phyloP scores from a whole-genome alignment of 2,888 invertebrate genomes.

The Eupithecia tripunctaria region DNA sequence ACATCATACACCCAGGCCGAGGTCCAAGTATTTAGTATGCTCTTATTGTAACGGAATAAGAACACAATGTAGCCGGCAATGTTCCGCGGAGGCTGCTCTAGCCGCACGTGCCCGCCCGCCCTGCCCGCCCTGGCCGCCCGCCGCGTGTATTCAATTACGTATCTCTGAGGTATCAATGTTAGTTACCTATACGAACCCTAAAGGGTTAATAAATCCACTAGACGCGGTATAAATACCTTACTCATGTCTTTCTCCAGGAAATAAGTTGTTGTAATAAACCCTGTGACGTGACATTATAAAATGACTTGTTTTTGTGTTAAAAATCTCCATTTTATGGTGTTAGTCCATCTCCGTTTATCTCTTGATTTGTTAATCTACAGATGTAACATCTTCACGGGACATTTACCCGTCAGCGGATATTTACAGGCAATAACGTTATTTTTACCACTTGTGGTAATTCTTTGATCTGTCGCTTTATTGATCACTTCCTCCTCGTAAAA shows the following conservation, averaged over 20 bases:
- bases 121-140: not conserved
- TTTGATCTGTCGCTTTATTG: constrained; percentile 52
- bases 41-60: constrained; percentile 32
- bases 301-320: not conserved
- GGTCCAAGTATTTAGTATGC: constrained; percentile 20
- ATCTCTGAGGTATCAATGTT: not conserved
- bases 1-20: not conserved
- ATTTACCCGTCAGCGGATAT: constrained; percentile 54
- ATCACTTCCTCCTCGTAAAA: constrained; percentile 46
- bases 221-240: not conserved
- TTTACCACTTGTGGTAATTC: constrained; percentile 56
- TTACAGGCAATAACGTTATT: constrained; percentile 67
- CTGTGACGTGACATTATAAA: not conserved
- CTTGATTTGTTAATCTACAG: constrained; percentile 2
- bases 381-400: constrained; percentile 22
- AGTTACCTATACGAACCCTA: not conserved
- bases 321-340: not conserved
- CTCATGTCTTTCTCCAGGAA: not conserved
- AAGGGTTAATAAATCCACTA: not conserved
- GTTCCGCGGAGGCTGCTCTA: constrained; percentile 21
- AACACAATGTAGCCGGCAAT: constrained; percentile 13
- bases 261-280: not conserved
- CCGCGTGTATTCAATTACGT: constrained; percentile 11
- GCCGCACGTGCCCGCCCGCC: constrained; percentile 15
- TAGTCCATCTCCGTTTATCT: not conserved